phyloP scores from a whole-genome alignment of 2,113 vertebrate species.

The Sialia sialis region DNA sequence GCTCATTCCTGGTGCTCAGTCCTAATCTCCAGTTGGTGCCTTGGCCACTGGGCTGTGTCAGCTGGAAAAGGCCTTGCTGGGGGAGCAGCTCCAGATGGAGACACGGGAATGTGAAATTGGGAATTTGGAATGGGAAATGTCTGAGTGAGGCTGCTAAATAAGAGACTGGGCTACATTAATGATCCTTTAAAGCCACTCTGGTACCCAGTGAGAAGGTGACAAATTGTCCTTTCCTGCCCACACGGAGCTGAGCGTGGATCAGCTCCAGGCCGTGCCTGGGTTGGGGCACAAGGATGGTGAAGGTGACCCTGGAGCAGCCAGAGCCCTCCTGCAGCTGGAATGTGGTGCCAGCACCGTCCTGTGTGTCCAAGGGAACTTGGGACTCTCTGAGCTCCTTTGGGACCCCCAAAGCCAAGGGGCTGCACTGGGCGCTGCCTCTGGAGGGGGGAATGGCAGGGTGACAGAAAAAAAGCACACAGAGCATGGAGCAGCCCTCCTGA shows the following conservation, averaged over 20 bases:
- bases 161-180: background rate
- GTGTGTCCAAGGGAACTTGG: background rate
- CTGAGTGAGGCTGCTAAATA: background rate
- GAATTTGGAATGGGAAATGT: background rate
- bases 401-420: fast-evolving
- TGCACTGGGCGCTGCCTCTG: background rate
- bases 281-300: background rate
- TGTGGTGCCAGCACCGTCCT: background rate
- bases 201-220: background rate
- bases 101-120: fast-evolving
- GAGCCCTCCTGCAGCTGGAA: background rate
- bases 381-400: background rate
- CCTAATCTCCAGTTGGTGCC: background rate
- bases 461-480: background rate
- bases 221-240: background rate
- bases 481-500: background rate
- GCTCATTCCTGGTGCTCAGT: background rate
- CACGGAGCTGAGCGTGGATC: fast-evolving
- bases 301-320: background rate
- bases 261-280: background rate
- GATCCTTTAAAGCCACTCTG: background rate
- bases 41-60: background rate
- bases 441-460: background rate
- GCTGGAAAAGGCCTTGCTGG: background rate
- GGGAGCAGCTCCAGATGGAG: background rate